A percentile compares a stretch with the other conserved stretches of the same genome.
Conservation (phyloP, 2,888 invertebrate genomes). For the Spialia ferax region DNA sequence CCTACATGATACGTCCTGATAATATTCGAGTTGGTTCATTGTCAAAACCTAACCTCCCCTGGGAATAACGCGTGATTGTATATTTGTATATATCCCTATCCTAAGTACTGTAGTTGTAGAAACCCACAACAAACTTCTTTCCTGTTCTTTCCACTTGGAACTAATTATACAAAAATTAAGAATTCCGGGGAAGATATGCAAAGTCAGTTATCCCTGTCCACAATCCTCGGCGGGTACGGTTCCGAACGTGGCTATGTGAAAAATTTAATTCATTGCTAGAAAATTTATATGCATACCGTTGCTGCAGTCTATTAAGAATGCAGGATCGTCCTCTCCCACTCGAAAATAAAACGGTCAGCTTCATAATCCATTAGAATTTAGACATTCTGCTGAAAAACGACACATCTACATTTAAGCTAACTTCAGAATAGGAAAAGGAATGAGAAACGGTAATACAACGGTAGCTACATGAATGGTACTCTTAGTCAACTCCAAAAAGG, state of each 20-base stretch:
- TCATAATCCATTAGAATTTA: constrained; percentile 47
- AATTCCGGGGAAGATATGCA: constrained; percentile 44
- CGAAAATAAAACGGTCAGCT: constrained; percentile 65
- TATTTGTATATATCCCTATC: too few relatives aligned
- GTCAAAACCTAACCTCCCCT: too few relatives aligned
- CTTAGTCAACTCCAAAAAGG: too few relatives aligned
- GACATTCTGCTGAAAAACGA: neutral
- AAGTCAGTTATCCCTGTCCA: constrained; percentile 43
- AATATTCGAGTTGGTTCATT: too few relatives aligned
- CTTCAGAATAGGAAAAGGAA: too few relatives aligned
- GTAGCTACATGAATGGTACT: too few relatives aligned
- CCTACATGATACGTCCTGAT: too few relatives aligned
- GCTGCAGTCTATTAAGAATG: constrained; percentile 76
- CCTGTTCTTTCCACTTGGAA: neutral
- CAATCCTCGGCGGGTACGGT: constrained; percentile 52
- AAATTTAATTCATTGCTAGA: constrained; percentile 74
- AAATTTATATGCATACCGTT: constrained; percentile 78
- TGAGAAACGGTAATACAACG: too few relatives aligned
- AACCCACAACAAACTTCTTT: too few relatives aligned
- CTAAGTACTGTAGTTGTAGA: too few relatives aligned
- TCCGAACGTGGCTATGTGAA: constrained; percentile 66
- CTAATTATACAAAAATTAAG: constrained; percentile 33
- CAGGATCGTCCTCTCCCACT: constrained; percentile 60
- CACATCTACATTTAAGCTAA: neutral
- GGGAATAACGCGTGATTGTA: too few relatives aligned